Percentiles rank a stretch among this genome's conserved stretches.
Evolutionary conservation across 2,797 vertebrate species (phyloP).

Genomic region (Numenius phaeopus): DNA sequence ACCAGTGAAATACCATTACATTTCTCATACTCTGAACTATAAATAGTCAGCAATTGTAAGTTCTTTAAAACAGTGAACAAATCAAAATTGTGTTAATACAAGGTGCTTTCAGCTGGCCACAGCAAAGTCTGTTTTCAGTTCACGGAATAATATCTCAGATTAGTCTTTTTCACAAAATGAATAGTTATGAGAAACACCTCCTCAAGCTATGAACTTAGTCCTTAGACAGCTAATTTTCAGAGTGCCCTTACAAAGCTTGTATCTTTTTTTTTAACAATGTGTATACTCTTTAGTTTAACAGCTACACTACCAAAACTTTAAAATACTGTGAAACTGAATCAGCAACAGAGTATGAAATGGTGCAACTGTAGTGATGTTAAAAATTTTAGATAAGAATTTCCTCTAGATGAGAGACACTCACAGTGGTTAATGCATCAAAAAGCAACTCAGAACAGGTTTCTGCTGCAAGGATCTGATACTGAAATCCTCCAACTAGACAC

Average conservation of each 20-base stretch:
- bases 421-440: neutral
- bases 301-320: neutral
- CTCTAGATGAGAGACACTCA: neutral
- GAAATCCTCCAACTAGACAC: neutral
- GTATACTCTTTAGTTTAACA: neutral
- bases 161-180: conserved; percentile 15
- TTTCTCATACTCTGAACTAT: neutral
- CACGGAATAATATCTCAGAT: neutral
- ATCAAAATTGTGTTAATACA: neutral
- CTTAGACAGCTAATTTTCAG: conserved; percentile 27
- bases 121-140: conserved; percentile 1
- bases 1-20: neutral
- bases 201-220: neutral
- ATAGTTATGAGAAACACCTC: neutral
- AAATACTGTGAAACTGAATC: neutral
- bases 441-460: neutral
- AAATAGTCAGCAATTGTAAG: neutral
- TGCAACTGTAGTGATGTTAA: neutral
- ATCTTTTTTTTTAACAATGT: neutral
- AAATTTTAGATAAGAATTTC: neutral
- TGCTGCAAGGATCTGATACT: neutral
- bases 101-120: neutral
- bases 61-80: neutral
- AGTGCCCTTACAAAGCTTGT: neutral
- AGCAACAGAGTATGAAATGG: neutral